Percentiles rank a stretch among this genome's conserved stretches.
Conservation (phyloP, 2,888 invertebrate species). For the Bombylius major region DNA sequence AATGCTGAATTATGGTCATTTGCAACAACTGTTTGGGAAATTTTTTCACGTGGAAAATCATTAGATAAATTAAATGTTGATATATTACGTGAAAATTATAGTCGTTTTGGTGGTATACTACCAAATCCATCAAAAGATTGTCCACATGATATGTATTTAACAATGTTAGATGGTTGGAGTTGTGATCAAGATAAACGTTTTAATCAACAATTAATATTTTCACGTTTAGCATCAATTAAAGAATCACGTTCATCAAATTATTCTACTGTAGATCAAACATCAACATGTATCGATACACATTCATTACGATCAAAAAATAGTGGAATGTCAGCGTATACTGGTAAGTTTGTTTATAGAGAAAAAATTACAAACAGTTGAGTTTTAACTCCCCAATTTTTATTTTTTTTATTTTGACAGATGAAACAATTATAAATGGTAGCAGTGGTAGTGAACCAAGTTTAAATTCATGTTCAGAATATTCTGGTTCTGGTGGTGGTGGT, state of each 20-base stretch:
- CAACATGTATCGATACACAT: slow-evolving; percentile 13
- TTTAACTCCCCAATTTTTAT: background rate
- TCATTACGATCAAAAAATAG: slow-evolving; percentile 8
- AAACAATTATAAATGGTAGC: slow-evolving; percentile 11
- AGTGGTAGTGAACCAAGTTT: slow-evolving; percentile 8
- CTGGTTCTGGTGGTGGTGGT: background rate
- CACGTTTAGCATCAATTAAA: slow-evolving; percentile 24
- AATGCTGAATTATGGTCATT: slow-evolving; percentile 84
- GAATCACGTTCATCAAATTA: slow-evolving; percentile 17
- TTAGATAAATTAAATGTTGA: slow-evolving; percentile 27
- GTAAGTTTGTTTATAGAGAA: background rate
- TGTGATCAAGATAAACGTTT: slow-evolving; percentile 54
- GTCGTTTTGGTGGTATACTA: slow-evolving; percentile 43
- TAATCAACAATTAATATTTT: slow-evolving; percentile 69
- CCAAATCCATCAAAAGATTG: slow-evolving; percentile 56
- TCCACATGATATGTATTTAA: slow-evolving; percentile 57
- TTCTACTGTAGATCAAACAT: slow-evolving; percentile 11
- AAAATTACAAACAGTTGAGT: no score
- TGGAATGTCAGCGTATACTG: slow-evolving; percentile 4
- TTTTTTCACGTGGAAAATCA: slow-evolving; percentile 65
- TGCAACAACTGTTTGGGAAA: slow-evolving; percentile 85
- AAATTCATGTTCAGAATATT: slow-evolving; percentile 3
- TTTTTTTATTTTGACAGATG: slow-evolving; percentile 1
- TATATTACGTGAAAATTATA: slow-evolving; percentile 19
- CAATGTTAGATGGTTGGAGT: slow-evolving; percentile 75